These are phyloP conservation scores for Drosophila prolongata DNA, from an alignment of 2,888 invertebrate species.

Conservation along the genomic window DNA sequence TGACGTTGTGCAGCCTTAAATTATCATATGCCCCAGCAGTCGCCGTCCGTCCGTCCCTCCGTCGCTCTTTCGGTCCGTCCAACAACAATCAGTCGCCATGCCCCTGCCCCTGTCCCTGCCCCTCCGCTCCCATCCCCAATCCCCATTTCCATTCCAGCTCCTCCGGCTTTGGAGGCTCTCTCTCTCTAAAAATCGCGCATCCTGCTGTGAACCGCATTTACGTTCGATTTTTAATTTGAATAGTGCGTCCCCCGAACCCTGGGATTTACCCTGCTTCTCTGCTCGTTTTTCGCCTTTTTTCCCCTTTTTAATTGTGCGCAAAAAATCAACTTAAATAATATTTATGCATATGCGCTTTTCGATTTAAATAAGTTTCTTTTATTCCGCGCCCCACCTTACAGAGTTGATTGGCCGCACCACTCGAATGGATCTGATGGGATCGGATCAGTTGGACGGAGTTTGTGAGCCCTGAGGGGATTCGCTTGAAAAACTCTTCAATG, in stretches of 20 bases:
- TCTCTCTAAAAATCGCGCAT: constrained; percentile 55
- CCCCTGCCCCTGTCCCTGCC: constrained; percentile 22
- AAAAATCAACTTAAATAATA: constrained; percentile 75
- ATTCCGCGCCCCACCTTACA: constrained; percentile 33
- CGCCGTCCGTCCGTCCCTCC: constrained; percentile 20
- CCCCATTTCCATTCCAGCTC: constrained; percentile 19
- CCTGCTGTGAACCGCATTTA: constrained; percentile 79
- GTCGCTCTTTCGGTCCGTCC: constrained; percentile 17
- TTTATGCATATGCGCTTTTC: constrained; percentile 74
- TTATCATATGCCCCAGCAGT: constrained; percentile 73
- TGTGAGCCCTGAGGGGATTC: background rate
- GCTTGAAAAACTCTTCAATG: background rate
- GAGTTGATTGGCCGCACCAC: constrained; percentile 21
- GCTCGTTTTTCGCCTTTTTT: constrained; percentile 29
- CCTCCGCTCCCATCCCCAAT: background rate
- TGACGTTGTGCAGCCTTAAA: constrained; percentile 81
- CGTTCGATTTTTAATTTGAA: constrained; percentile 82
- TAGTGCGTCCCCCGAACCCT: constrained; percentile 50
- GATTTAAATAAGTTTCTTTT: constrained; percentile 72
- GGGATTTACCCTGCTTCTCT: background rate
- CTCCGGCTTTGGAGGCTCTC: constrained; percentile 34
- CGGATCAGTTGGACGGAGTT: background rate
- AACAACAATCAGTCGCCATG: constrained; percentile 59
- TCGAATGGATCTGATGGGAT: constrained; percentile 1
- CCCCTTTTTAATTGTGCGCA: constrained; percentile 71